Conservation (phyloP, 2,888 invertebrate genomes). For the Hypercompe scribonia region DNA sequence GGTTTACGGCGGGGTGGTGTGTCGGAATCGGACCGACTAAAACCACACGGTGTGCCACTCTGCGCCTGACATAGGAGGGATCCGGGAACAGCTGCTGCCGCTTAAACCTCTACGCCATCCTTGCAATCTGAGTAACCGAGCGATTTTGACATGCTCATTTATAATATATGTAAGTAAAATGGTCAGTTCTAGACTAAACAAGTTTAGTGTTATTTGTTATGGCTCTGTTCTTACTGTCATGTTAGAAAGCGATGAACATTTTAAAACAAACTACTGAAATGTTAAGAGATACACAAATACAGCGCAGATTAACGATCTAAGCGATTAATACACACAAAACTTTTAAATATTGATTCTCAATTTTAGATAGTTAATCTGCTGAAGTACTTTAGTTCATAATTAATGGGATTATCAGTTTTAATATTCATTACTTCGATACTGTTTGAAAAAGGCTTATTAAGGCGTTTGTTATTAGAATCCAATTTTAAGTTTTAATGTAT, state of each 20-base stretch:
- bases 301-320: not conserved
- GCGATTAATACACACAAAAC: slow-evolving; percentile 5
- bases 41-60: too few relatives aligned
- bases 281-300: not conserved
- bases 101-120: too few relatives aligned
- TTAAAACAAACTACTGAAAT: not conserved
- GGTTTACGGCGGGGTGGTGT: too few relatives aligned
- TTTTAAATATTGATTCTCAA: slow-evolving; percentile 17
- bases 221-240: not conserved
- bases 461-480: not conserved
- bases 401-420: slow-evolving; percentile 13
- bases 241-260: too few relatives aligned
- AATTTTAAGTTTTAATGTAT: not conserved
- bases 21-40: too few relatives aligned
- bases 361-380: slow-evolving; percentile 12
- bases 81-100: too few relatives aligned
- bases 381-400: slow-evolving; percentile 11
- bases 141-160: not conserved
- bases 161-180: not conserved
- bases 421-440: slow-evolving; percentile 10
- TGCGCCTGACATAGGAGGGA: too few relatives aligned
- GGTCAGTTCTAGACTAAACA: not conserved
- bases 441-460: slow-evolving; percentile 11
- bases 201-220: not conserved
- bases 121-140: too few relatives aligned